Percentiles rank a stretch among this genome's conserved stretches.
phyloP scores from a whole-genome alignment of 2,888 invertebrate species.

The Odontomyia ornata region DNA sequence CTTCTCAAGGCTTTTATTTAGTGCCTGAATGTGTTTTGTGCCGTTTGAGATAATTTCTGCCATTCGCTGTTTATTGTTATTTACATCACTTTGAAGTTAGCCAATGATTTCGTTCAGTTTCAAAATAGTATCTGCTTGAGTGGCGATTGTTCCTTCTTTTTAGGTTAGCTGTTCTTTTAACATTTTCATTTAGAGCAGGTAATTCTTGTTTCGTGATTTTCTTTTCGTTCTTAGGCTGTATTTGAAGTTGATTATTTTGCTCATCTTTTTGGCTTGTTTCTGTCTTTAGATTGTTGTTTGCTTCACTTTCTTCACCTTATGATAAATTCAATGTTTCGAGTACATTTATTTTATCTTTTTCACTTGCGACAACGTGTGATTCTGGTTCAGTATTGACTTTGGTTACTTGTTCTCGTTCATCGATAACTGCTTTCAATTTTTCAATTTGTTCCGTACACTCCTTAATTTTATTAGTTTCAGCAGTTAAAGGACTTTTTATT shows the following conservation, averaged over 20 bases:
- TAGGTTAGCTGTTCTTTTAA: conserved; percentile 5
- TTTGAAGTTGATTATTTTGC: not conserved
- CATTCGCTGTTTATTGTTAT: conserved; percentile 62
- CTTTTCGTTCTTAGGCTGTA: conserved; percentile 2
- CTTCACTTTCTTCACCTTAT: not conserved
- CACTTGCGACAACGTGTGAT: not conserved
- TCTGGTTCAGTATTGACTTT: not conserved
- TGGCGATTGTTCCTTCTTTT: conserved; percentile 27
- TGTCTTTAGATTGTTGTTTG: not conserved
- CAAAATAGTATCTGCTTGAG: conserved; percentile 12
- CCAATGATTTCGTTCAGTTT: conserved; percentile 53
- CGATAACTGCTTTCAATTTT: not conserved
- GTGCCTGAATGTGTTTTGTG: conserved; percentile 2
- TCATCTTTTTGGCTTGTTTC: conserved; percentile 9
- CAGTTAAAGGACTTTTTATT: not conserved
- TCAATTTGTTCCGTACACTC: not conserved
- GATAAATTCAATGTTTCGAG: not conserved
- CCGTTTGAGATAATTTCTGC: conserved; percentile 65
- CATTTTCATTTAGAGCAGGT: not conserved
- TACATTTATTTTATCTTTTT: conserved; percentile 7
- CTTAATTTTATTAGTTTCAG: not conserved
- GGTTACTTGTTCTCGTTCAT: conserved; percentile 1
- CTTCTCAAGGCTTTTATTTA: conserved; percentile 12
- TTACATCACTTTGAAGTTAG: conserved; percentile 57
- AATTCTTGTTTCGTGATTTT: not conserved